Base-by-base conservation (phyloP, 2,888 invertebrate genomes). In the Andrena chrysosceles region DNA sequence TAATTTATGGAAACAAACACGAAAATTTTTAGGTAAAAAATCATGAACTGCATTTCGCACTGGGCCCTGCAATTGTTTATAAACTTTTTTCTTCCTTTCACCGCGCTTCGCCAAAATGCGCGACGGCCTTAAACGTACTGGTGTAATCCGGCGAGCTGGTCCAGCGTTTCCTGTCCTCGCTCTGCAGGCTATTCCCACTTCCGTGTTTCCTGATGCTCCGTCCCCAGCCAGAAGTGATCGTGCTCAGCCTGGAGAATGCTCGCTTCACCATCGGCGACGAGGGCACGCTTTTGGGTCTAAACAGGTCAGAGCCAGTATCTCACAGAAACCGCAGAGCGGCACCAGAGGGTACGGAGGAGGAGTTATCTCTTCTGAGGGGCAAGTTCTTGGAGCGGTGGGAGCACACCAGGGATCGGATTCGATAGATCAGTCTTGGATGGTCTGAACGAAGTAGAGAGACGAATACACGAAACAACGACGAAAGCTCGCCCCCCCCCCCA, bases 211-310 rank as follows among this genome's bases (percentile, higher is more conserved):
- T 95, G 89, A 98, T 97, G 80, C 97, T 97, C 63, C 97, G 95
- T 0, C 98, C 98, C 98, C 98, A 98, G 63, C 98, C 98, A 0
- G 98, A 97, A 0, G 98, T 98, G 89, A 98, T 97, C 66, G 97
- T 98, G 20, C 98, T 98, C 78, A 98, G 95, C 23, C 98, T 96
- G n/a, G 98, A 98, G 94, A 98, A 98, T 1, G 98, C 98, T 33
- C 98, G 95, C 94, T 98, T 98, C 85, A 98, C 98, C 98, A 98
- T 98, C 42, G 98, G 98, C 60, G 98, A 98, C 89, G 98, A 98
- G 35, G 98, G 98, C 80, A 98, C 98, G 94, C 98, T 98, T 95
- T 98, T 98, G 87, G 98, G 98, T 92, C 97, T 96, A 95, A 83
- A 95, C 92, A 92, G 78, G 92, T 93, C 89, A 93, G 93, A 94